Percentiles rank a stretch among this genome's conserved stretches.
Conservation (phyloP, 2,888 invertebrate genomes). For the Pilophorus perplexus region DNA sequence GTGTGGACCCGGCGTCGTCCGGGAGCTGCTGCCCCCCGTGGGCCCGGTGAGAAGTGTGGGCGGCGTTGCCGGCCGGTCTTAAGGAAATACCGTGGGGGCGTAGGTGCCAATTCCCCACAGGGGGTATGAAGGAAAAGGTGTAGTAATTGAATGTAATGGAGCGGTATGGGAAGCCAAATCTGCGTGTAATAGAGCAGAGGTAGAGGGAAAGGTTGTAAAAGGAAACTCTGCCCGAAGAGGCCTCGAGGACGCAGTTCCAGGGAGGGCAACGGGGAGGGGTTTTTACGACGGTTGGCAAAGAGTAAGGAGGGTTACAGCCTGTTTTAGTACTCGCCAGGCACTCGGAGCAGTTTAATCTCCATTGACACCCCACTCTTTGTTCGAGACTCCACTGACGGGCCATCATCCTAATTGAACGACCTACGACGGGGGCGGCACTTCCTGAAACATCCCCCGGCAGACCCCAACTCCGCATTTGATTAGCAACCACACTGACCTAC, state of each 20-base stretch:
- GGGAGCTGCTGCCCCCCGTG: no score
- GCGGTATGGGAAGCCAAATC: slow-evolving; percentile 40
- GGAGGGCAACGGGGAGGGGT: slow-evolving; percentile 4
- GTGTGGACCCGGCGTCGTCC: no score
- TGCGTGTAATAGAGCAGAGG: slow-evolving; percentile 44
- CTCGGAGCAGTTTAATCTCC: slow-evolving; percentile 45
- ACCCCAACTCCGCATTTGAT: no score
- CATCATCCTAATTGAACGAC: slow-evolving; percentile 35
- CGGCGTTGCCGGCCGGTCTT: no score
- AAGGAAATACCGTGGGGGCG: no score
- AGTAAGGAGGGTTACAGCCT: slow-evolving; percentile 38
- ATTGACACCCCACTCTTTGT: slow-evolving; percentile 46
- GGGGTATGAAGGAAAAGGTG: slow-evolving; percentile 39
- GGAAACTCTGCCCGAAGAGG: slow-evolving; percentile 18
- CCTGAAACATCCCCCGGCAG: no score
- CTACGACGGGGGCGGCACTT: no score
- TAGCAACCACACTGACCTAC: no score
- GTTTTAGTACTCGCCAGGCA: slow-evolving; percentile 40
- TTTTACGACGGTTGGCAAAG: slow-evolving; percentile 24
- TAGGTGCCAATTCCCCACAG: no score
- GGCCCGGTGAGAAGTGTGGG: no score
- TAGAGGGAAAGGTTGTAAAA: slow-evolving; percentile 31
- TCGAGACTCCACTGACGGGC: slow-evolving; percentile 31
- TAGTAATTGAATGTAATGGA: slow-evolving; percentile 43
- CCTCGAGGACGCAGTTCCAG: neutral